Evolutionary conservation across 1,140 invertebrate species (phyloP).

Genomic region (Luehdorfia chinensis): DNA sequence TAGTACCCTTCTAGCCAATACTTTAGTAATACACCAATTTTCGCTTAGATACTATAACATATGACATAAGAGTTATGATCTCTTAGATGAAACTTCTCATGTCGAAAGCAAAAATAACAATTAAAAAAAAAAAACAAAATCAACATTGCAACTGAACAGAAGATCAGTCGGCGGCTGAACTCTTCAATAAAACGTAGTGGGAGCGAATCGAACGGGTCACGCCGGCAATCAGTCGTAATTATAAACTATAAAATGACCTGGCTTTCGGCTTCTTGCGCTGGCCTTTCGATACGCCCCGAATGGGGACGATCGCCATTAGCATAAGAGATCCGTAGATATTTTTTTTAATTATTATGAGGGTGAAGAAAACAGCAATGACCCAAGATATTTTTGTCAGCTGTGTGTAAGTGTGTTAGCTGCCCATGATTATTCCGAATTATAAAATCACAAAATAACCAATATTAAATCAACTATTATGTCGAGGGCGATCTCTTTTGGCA

Average conservation of each 20-base stretch:
- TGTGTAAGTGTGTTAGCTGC: too few relatives aligned
- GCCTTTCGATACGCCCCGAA: constrained; percentile 52
- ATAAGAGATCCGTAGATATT: constrained; percentile 39
- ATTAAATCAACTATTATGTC: too few relatives aligned
- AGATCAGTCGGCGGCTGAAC: constrained; percentile 2
- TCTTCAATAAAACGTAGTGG: constrained; percentile 25
- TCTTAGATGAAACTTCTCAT: too few relatives aligned
- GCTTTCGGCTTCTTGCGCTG: constrained; percentile 63
- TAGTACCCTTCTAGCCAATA: too few relatives aligned
- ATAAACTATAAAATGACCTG: constrained; percentile 67
- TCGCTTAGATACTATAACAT: too few relatives aligned
- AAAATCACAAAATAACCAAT: too few relatives aligned
- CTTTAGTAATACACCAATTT: too few relatives aligned
- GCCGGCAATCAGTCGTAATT: constrained; percentile 61
- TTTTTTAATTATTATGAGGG: constrained; percentile 8
- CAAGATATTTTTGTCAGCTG: too few relatives aligned
- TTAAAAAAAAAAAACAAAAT: constrained; percentile 38
- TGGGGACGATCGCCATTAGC: background rate
- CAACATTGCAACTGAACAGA: constrained; percentile 36
- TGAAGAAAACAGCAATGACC: too few relatives aligned
- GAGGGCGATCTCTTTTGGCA: too few relatives aligned
- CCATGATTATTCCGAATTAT: too few relatives aligned
- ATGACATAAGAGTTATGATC: too few relatives aligned
- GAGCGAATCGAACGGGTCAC: constrained; percentile 43
- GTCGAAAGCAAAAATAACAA: background rate